Percentiles rank a stretch among this genome's conserved stretches.
Evolutionary conservation across 2,113 vertebrate genomes (phyloP).

Genomic region (Sylvilagus bachmani): DNA sequence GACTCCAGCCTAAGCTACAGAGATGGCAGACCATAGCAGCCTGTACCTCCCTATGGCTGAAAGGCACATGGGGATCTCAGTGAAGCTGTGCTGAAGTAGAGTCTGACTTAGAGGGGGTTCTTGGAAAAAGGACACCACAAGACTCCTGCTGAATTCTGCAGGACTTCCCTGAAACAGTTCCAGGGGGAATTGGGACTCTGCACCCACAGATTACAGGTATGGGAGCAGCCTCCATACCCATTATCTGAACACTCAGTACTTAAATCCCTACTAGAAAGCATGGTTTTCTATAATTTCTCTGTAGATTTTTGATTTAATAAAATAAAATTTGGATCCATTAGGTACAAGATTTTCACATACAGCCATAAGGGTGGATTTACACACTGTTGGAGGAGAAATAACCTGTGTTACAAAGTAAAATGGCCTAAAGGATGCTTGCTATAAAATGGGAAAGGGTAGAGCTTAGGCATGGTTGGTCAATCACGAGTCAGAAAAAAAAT

Average conservation of each 20-base stretch:
- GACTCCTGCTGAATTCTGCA: neutral
- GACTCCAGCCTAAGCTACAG: too few species aligned
- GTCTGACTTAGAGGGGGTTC: neutral
- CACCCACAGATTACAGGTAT: neutral
- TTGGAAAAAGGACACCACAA: neutral
- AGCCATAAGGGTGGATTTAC: neutral
- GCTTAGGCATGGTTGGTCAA: neutral
- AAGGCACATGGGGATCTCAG: neutral
- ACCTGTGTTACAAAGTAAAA: neutral
- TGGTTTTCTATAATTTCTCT: neutral
- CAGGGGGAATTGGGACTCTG: neutral
- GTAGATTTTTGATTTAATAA: constrained; percentile 22
- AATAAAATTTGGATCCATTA: neutral
- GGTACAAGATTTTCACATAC: neutral
- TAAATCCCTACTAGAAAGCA: neutral
- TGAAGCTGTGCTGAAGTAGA: neutral
- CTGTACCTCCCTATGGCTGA: neutral
- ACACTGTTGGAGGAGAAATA: neutral
- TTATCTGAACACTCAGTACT: neutral
- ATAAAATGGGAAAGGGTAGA: neutral
- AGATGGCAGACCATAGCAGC: too few species aligned
- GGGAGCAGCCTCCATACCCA: neutral
- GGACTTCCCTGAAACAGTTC: neutral
- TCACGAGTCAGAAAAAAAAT: neutral
- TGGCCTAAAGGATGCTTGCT: neutral